phyloP scores from a whole-genome alignment of 2,888 invertebrate genomes.

The Labia minor region DNA sequence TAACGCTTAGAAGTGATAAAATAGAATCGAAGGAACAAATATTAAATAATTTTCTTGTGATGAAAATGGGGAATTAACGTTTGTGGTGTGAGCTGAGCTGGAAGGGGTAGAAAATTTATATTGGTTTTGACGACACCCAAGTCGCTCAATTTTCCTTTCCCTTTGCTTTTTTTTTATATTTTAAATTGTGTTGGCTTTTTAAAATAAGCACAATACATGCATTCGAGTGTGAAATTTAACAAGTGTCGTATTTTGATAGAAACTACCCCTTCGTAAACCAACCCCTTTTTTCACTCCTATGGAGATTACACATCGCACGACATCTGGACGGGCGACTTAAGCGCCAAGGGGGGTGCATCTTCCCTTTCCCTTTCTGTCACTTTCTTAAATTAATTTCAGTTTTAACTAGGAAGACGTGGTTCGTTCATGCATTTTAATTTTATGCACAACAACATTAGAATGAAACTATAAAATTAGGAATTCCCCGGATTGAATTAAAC shows the following conservation, averaged over 20 bases:
- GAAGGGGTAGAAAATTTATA: not conserved
- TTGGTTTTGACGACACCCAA: not conserved
- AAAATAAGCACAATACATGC: not conserved
- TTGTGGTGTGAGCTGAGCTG: not conserved
- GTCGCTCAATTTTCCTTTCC: not conserved
- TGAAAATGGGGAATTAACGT: slow-evolving; percentile 1
- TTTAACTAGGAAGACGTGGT: too few relatives aligned
- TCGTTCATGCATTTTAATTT: too few relatives aligned
- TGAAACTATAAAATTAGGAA: too few relatives aligned
- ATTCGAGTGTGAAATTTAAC: slow-evolving; percentile 7
- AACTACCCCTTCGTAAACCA: not conserved
- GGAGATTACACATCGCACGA: too few relatives aligned
- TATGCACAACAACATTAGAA: too few relatives aligned
- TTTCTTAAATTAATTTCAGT: too few relatives aligned
- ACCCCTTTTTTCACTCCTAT: too few relatives aligned
- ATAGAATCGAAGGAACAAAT: not conserved
- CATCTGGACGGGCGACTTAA: too few relatives aligned
- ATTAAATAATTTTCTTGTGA: not conserved
- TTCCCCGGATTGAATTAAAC: too few relatives aligned
- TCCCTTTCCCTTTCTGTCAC: too few relatives aligned
- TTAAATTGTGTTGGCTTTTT: slow-evolving; percentile 3
- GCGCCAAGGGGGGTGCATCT: too few relatives aligned
- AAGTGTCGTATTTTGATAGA: slow-evolving; percentile 7
- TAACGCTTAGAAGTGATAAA: not conserved
- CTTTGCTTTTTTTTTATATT: too few relatives aligned